Conservation (phyloP, 30 jellyfish, hydroid and myxozoan species). For the Aurelia aurita region DNA sequence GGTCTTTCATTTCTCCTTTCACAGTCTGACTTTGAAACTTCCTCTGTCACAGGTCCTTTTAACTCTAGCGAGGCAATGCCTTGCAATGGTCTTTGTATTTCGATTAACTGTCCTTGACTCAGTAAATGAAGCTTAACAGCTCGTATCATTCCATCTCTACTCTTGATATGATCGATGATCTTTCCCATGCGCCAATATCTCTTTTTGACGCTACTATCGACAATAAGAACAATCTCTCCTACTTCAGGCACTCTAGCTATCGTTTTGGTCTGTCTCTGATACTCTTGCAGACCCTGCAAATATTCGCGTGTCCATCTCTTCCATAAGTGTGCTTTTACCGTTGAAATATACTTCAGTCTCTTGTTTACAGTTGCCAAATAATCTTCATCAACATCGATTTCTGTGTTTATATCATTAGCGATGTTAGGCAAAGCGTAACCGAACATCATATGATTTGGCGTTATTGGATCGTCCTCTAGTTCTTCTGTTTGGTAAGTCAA, state of each 20-base stretch:
- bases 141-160: constrained; percentile 44
- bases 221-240: constrained; percentile 30
- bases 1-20: too few relatives aligned
- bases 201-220: constrained; percentile 21
- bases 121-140: constrained; percentile 26
- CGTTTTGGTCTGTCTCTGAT: neutral
- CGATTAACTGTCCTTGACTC: constrained; percentile 40
- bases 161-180: constrained; percentile 5
- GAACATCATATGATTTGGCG: constrained; percentile 64
- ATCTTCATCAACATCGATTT: constrained; percentile 24
- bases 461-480: constrained; percentile 24
- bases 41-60: too few relatives aligned
- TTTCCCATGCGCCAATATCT: constrained; percentile 46
- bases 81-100: constrained; percentile 59
- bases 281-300: constrained; percentile 27
- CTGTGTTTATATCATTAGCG: constrained; percentile 15
- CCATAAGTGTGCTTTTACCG: too few relatives aligned
- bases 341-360: constrained; percentile 20
- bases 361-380: constrained; percentile 20
- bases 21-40: too few relatives aligned
- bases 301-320: constrained; percentile 26
- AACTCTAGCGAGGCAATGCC: constrained; percentile 53
- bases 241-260: neutral
- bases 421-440: constrained; percentile 37
- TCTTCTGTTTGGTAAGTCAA: constrained; percentile 54